These are phyloP conservation scores for Boloria selene DNA, from an alignment of 2,888 invertebrate species.

Conservation along the genomic window DNA sequence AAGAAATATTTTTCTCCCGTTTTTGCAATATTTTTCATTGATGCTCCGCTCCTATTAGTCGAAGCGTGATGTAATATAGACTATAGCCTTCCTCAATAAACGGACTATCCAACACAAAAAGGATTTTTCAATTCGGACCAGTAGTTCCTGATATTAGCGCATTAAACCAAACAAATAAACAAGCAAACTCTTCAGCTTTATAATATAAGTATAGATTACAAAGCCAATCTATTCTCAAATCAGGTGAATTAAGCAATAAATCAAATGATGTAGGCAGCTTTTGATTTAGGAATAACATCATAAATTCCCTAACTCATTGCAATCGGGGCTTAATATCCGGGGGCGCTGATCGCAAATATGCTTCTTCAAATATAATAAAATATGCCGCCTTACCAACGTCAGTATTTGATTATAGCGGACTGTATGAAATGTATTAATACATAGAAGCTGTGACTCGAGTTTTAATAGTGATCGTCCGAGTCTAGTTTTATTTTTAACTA, in stretches of 20 bases:
- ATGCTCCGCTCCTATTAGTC: no score
- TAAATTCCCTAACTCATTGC: constrained; percentile 40
- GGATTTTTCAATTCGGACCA: no score
- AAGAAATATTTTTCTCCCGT: no score
- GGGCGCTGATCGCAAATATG: constrained; percentile 41
- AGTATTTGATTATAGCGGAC: constrained; percentile 26
- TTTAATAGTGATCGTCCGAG: not conserved
- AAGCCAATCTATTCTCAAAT: not conserved
- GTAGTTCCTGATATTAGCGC: no score
- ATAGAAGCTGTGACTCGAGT: not conserved
- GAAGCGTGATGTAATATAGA: no score
- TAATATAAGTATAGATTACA: no score
- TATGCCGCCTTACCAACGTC: constrained; percentile 28
- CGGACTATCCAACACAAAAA: no score
- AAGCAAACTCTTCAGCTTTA: no score
- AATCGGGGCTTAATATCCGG: constrained; percentile 43
- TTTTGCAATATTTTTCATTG: no score
- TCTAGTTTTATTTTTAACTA: no score
- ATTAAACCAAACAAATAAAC: no score
- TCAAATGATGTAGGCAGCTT: constrained; percentile 25
- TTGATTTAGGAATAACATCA: constrained; percentile 34
- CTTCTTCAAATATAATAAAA: constrained; percentile 44
- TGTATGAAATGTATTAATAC: constrained; percentile 10
- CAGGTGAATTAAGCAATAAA: constrained; percentile 10
- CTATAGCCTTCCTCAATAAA: no score